Percentiles rank a stretch among this genome's conserved stretches.
Evolutionary conservation across 2,797 vertebrate genomes (phyloP).

Genomic region (Crocidura indochinensis): DNA sequence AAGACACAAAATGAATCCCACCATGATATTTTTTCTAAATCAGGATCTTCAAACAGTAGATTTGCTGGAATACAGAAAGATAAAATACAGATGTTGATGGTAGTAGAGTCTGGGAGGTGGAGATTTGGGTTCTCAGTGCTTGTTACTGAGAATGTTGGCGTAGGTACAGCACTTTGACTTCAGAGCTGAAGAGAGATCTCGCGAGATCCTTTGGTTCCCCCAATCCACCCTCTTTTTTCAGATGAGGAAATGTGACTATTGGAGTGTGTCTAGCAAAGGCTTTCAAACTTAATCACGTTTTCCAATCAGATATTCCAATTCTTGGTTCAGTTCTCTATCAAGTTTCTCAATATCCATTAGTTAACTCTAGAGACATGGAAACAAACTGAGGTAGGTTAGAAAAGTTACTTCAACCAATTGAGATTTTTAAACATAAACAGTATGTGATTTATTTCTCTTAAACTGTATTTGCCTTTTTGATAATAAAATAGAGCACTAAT

Average conservation of each 20-base stretch:
- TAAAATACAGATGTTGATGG: background rate
- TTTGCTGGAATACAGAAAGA: slow-evolving; percentile 8
- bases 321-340: slow-evolving; percentile 5
- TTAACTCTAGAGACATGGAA: slow-evolving; percentile 48
- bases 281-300: slow-evolving; percentile 6
- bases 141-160: background rate
- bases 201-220: background rate
- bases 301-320: background rate
- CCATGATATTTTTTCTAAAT: slow-evolving; percentile 58
- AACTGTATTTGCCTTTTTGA: background rate
- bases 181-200: background rate
- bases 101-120: background rate
- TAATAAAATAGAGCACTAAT: background rate
- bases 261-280: slow-evolving; percentile 5
- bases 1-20: slow-evolving; percentile 21
- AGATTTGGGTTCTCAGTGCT: background rate
- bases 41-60: slow-evolving; percentile 42
- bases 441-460: background rate
- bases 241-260: slow-evolving; percentile 24
- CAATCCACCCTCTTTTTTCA: slow-evolving; percentile 13
- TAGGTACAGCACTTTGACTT: background rate
- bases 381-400: slow-evolving; percentile 30
- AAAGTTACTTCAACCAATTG: slow-evolving; percentile 13
- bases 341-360: background rate
- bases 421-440: slow-evolving; percentile 11